Evolutionary conservation across 1,140 invertebrate species (phyloP), one percentile per base, ranked within the genome.

Genomic region (Caenorhabditis remanei): DNA sequence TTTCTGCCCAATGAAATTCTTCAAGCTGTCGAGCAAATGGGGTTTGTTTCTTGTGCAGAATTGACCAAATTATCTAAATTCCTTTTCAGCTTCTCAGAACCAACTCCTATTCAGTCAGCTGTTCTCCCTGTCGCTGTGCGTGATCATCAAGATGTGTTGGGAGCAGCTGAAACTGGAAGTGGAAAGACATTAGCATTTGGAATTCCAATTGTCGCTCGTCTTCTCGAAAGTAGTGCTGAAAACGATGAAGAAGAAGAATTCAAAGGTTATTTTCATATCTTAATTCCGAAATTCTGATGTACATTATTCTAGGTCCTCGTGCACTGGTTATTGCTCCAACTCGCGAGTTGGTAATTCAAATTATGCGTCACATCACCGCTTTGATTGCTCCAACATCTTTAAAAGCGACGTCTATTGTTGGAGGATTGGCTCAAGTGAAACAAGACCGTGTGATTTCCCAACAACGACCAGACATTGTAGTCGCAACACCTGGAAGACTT

Each of bases 141-240:
- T 91, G 96, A 96, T 85, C 93, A 94, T 67, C 94, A 95, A 93
- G 97, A 99, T 93, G 96, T 99, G 90, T 93, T 99, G n/a, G 97
- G 97, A 87, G 97, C 97, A 88, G 97, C 97, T 14, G 97, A 98
- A 94, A 99, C 97, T 0, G 98, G 98, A 11, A 98, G 97, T 94
- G 98, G 98, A 1, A 99, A 99, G 94, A 99, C 97, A 0, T 93
- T 99, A 56, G 97, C 97, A 0, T 99, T 99, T 95, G 97, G 96
- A 6, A 96, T 99, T 87, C 98, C 98, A 40, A 95, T 98, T 61
- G 93, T 98, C 67, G 93, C 95, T 88, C 96, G 96, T 16, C 97
- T 98, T 87, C 93, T 97, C 1, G 71, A 79, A 32, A 46, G 21
- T 7, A 19, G 6, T 9, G 6, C 41, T 11, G 83, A 94, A 7